A percentile compares a stretch with the other conserved stretches of the same genome.
Conservation (phyloP, 2,797 vertebrate genomes). For the Characodon lateralis region DNA sequence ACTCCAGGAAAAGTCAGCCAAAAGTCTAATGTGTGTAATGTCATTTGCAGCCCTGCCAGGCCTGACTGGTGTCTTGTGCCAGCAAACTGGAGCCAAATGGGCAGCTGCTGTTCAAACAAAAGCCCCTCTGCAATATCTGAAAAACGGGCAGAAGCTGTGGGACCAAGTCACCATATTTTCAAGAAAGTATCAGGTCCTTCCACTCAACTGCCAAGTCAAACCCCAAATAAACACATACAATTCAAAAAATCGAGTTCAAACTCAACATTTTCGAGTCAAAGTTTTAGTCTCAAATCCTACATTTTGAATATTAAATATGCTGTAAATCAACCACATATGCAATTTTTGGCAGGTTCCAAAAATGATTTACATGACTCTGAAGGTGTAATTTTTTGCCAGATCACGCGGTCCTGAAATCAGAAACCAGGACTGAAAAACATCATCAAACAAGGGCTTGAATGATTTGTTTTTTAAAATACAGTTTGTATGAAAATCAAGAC, state of each 20-base stretch:
- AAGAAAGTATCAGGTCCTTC: neutral
- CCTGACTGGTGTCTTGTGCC: slow-evolving; percentile 3
- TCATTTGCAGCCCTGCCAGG: slow-evolving; percentile 69
- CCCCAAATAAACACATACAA: neutral
- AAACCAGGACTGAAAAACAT: neutral
- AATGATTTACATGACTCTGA: neutral
- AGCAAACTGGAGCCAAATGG: slow-evolving; percentile 55
- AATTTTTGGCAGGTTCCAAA: neutral
- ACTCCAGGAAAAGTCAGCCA: slow-evolving; percentile 55
- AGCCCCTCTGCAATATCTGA: slow-evolving; percentile 10
- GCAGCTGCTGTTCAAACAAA: slow-evolving; percentile 66
- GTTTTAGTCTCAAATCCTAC: neutral
- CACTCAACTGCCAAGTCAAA: slow-evolving; percentile 40
- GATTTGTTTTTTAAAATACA: neutral
- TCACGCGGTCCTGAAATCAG: neutral
- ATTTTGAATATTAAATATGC: neutral
- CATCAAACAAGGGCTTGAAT: neutral
- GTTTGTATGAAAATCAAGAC: neutral
- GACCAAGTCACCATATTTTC: neutral
- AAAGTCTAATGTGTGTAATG: slow-evolving; percentile 75
- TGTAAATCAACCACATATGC: neutral
- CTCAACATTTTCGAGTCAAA: too few species aligned
- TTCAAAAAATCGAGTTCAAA: neutral
- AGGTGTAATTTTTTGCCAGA: neutral
- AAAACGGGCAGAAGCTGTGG: neutral